Evolutionary conservation across 1,140 invertebrate genomes (phyloP), one percentile per base, ranked within the genome.

Genomic region (Pinna nobilis): DNA sequence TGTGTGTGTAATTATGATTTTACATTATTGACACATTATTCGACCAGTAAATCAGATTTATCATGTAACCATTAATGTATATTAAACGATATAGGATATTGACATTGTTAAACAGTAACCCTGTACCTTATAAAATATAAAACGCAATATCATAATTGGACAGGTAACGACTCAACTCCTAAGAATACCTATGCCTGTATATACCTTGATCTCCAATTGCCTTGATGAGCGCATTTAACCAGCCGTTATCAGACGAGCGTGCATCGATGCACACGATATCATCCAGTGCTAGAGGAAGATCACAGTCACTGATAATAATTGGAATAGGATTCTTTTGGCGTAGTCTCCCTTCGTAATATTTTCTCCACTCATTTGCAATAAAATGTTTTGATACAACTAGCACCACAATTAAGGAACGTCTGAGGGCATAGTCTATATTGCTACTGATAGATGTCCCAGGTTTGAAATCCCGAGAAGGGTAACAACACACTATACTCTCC

Each of bases 401-500:
- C 2, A 75, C 67, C 18, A 70, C 49, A 32, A 50, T 64, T 11
- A 53, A 23, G 7, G 73, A 57, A 35, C 67, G 30, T 49, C 63
- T 61, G 11, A 70, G 47, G 11, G 66, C 66, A 65, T 57, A 7
- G 9, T 75, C 73, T 20, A 75, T 50, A 3, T 39, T 51, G 3
- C 70, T 61, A 2, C 47, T 53, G 18, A 65, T 59, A 11, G 73
- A 44, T 13, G 61, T 44, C 20, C 67, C 66, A 23, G 67, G 37
- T 70, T 70, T 75, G 15, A 70, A 75, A 59, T 70, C 67, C 35
- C 73, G 50, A 33, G 60, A 49, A 6, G 73, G 73, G 51, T 70
- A 75, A 41, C 73, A 59, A 32, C 73, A 75, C 5, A 66, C 44
- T n/a, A 75, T 37, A 18, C 65, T 64, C 35, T 69, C 61, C 3